phyloP scores from a whole-genome alignment of 2,113 vertebrate species.

The Lepisosteus oculatus region DNA sequence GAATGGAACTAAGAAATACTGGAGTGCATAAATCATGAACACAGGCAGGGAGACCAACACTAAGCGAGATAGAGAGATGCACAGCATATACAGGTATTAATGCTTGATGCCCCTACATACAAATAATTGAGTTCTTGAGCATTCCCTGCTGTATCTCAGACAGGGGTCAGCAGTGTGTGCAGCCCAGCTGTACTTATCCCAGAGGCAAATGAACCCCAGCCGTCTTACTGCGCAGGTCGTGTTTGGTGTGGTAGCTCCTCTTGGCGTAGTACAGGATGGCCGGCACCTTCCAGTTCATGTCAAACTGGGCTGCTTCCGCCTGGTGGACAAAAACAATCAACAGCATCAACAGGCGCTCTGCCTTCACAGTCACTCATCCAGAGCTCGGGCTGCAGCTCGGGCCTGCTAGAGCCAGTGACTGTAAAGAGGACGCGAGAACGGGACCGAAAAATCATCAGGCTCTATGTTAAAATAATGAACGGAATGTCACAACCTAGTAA shows the following conservation, averaged over 20 bases:
- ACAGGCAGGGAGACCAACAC: too few species aligned
- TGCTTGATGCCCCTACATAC: too few species aligned
- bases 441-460: too few species aligned
- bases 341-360: neutral
- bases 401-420: too few species aligned
- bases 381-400: too few species aligned
- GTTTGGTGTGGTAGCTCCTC: slow-evolving; percentile 89
- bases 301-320: slow-evolving; percentile 91
- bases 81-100: neutral
- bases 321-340: slow-evolving; percentile 37
- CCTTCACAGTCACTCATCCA: neutral
- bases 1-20: too few species aligned
- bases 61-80: neutral
- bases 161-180: neutral
- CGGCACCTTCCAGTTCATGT: slow-evolving; percentile 94
- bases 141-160: neutral
- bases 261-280: slow-evolving; percentile 92
- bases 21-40: slow-evolving; percentile 32
- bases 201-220: neutral
- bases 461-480: too few species aligned
- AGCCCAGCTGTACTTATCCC: neutral
- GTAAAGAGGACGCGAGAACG: too few species aligned
- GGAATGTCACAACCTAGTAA: too few species aligned
- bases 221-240: slow-evolving; percentile 85
- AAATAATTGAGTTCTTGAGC: too few species aligned